Base-by-base conservation (phyloP, 2,888 invertebrate species). In the Oscheius sp. region DNA sequence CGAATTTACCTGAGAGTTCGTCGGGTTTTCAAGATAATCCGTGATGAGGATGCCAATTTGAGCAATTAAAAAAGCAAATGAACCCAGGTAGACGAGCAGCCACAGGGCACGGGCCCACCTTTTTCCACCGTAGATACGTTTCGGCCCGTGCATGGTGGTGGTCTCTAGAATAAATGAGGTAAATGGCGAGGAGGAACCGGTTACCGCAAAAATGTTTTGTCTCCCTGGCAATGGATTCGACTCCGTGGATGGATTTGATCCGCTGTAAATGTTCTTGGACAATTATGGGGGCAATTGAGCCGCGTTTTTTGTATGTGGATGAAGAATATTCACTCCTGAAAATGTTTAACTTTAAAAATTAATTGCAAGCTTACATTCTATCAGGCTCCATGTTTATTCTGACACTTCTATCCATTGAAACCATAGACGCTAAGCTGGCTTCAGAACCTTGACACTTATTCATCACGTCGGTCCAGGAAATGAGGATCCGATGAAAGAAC, bases 71-170 rank as follows among this genome's bases (percentile, higher is more conserved):
- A 86, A 76, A 16, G 76, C 59, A 73, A 78, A 72, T 16, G 83
- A 83, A n/a, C 78, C 49, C 1, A 79, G 52, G 63, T 77, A 80
- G 35, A 81, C 81, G 13, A 81, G 41, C 1, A 80, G 73, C 86
- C 86, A 86, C 61, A 86, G 79, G 7, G 76, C 74, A 16, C 72
- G 59, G n/a, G 81, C 75, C 74, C 52, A 75, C 52, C 72, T 35
- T 45, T 80, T 80, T 12, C 82, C 80, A 25, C 72, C 63, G 76
- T 85, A 86, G 56, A 87, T 79, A 35, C 87, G 74, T 53, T 84
- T 76, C 16, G 86, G 83, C 45, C 87, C 87, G 74, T 87, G 87
- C 41, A 87, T 72, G 23, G 87, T 85, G 13, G 87, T 84, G 9
- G 84, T 84, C n/a, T 84, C 87, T 87, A 64, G 21, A 80, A 35